These are phyloP conservation scores for Nanorana parkeri DNA, from an alignment of 2,113 vertebrate species.

Conservation along the genomic window DNA sequence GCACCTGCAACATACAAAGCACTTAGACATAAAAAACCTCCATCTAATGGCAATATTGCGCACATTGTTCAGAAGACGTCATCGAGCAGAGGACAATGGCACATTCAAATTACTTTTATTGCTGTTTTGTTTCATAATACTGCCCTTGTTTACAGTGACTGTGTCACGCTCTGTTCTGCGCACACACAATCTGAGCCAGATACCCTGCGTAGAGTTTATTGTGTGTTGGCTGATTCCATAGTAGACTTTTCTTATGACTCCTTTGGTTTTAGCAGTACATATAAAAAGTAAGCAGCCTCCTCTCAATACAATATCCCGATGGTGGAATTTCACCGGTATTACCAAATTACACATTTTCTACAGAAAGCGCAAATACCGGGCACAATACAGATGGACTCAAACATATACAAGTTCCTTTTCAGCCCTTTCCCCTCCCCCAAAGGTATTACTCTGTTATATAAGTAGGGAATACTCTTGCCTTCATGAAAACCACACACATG, in stretches of 20 bases:
- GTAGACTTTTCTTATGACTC: neutral
- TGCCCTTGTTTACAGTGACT: conserved; percentile 5
- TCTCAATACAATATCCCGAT: too few relatives aligned
- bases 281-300: too few relatives aligned
- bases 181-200: neutral
- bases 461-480: too few relatives aligned
- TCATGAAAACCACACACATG: too few relatives aligned
- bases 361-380: too few relatives aligned
- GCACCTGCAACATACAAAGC: conserved; percentile 38
- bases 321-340: too few relatives aligned
- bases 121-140: conserved; percentile 12
- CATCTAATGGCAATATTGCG: neutral
- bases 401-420: too few relatives aligned
- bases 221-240: neutral
- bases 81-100: neutral
- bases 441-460: too few relatives aligned
- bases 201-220: neutral
- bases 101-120: conserved; percentile 27
- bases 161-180: neutral
- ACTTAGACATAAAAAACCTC: neutral
- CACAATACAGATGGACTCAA: too few relatives aligned
- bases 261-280: neutral
- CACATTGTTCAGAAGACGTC: neutral
- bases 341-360: too few relatives aligned
- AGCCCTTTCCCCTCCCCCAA: too few relatives aligned